Evolutionary conservation across 2,888 invertebrate genomes (phyloP).

Genomic region (Eumerus sabulonum): DNA sequence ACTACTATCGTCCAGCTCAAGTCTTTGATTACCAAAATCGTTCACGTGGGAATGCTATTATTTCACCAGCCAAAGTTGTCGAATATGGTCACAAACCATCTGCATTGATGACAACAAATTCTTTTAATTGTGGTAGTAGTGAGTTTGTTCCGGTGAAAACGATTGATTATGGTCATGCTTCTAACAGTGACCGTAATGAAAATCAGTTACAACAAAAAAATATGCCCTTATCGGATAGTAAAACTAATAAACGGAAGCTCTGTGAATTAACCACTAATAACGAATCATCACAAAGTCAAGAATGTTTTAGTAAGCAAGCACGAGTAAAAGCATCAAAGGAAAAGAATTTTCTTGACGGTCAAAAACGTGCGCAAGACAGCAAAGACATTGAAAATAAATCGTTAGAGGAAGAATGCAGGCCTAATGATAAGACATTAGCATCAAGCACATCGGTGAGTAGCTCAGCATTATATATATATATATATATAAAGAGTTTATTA

Average conservation of each 20-base stretch:
- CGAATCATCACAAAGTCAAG: too few relatives aligned
- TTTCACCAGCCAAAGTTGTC: conserved; percentile 82
- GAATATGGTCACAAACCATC: conserved; percentile 85
- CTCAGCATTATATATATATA: too few relatives aligned
- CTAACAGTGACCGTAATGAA: conserved; percentile 66
- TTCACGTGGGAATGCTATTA: conserved; percentile 79
- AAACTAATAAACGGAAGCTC: too few relatives aligned
- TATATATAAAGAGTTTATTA: too few relatives aligned
- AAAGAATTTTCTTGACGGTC: too few relatives aligned
- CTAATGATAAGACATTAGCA: neutral
- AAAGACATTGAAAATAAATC: conserved; percentile 13
- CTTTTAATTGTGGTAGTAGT: conserved; percentile 52
- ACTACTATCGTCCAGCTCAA: conserved; percentile 81
- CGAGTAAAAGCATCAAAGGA: neutral
- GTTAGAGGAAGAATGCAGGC: too few relatives aligned
- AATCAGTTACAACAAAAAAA: conserved; percentile 42
- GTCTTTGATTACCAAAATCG: conserved; percentile 87
- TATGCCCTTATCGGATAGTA: neutral
- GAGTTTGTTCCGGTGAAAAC: conserved; percentile 84
- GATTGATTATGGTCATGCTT: conserved; percentile 85
- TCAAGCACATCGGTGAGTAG: conserved; percentile 16
- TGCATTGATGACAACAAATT: conserved; percentile 35
- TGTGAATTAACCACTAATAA: too few relatives aligned
- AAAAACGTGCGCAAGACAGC: conserved; percentile 21
- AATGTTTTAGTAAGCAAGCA: neutral